phyloP scores from a whole-genome alignment of 2,797 vertebrate genomes.

The Enteromius trimaculatus region DNA sequence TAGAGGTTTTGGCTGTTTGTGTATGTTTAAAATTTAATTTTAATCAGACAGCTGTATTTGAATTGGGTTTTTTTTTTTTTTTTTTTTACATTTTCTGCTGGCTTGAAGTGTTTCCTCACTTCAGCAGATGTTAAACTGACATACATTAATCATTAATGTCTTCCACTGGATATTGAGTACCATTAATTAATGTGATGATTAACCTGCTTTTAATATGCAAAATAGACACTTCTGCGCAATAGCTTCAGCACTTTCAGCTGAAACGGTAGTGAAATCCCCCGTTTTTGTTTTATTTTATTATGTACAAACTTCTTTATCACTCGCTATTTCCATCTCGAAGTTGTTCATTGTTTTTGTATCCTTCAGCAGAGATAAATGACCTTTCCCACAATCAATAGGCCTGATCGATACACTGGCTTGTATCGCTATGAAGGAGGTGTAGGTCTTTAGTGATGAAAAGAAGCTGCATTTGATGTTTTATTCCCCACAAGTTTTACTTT shows the following conservation, averaged over 20 bases:
- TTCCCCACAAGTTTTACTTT: conserved; percentile 2
- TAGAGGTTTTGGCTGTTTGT: no score
- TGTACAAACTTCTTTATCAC: background rate
- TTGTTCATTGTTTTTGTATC: conserved; percentile 43
- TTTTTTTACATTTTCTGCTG: background rate
- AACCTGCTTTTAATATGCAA: conserved; percentile 12
- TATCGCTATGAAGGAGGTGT: background rate
- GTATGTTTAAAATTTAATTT: background rate
- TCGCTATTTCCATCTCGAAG: background rate
- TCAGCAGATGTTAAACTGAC: background rate
- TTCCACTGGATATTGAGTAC: background rate
- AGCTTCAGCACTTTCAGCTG: background rate
- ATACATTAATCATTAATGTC: background rate
- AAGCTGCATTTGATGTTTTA: conserved; percentile 16
- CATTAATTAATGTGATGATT: conserved; percentile 7
- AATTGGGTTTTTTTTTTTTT: background rate
- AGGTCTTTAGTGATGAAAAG: background rate
- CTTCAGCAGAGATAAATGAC: conserved; percentile 47
- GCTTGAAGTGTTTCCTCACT: background rate
- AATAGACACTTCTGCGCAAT: conserved; percentile 9
- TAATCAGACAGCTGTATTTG: background rate
- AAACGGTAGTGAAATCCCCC: background rate
- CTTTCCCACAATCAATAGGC: conserved; percentile 24
- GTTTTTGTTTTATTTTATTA: background rate
- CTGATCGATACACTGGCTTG: conserved; percentile 36